These are phyloP conservation scores for Gnathochromis pfefferi DNA, from an alignment of 2,113 vertebrate genomes.

Conservation along the genomic window DNA sequence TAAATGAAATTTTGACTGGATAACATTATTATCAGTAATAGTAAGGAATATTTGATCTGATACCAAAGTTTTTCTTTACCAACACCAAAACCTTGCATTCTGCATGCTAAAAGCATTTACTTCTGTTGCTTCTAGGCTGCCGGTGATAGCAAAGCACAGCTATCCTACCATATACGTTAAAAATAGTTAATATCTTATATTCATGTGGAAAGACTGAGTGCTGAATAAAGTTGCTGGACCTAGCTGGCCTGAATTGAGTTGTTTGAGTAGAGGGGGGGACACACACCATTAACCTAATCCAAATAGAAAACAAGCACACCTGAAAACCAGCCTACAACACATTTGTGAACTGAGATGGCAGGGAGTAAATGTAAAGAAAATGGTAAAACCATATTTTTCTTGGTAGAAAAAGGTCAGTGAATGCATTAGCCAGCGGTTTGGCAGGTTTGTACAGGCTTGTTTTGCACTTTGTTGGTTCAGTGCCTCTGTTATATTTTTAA, in stretches of 20 bases:
- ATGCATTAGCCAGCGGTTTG: neutral
- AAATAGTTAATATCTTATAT: neutral
- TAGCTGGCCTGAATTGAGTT: neutral
- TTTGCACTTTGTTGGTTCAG: neutral
- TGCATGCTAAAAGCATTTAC: neutral
- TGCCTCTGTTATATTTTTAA: slow-evolving; percentile 28
- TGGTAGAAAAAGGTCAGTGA: neutral
- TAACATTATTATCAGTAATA: neutral
- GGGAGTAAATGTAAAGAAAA: neutral
- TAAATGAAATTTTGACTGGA: neutral
- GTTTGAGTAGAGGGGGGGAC: neutral
- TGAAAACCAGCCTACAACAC: neutral
- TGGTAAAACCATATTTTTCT: neutral
- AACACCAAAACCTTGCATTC: neutral
- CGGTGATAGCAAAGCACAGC: neutral
- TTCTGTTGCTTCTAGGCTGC: neutral
- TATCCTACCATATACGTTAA: neutral
- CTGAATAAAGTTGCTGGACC: neutral
- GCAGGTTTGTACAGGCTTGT: neutral
- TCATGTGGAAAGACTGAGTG: neutral
- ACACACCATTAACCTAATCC: neutral
- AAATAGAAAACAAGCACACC: neutral
- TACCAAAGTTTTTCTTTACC: neutral
- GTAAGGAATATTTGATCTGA: neutral
- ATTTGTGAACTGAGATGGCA: neutral